These are phyloP conservation scores for Lamellibrachia satsuma DNA, from an alignment of 2,888 invertebrate genomes.

Conservation along the genomic window DNA sequence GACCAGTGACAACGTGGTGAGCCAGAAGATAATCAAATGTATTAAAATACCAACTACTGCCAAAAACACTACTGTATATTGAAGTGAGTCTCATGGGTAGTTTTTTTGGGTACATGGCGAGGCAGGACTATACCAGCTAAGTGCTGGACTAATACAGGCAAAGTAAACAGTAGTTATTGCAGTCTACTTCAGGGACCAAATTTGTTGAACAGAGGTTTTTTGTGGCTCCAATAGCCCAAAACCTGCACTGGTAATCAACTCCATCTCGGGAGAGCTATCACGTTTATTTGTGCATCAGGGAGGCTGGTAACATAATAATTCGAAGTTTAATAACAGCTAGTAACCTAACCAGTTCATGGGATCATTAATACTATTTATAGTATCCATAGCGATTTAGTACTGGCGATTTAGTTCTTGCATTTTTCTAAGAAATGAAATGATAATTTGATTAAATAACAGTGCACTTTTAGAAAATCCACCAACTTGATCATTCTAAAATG, in stretches of 20 bases:
- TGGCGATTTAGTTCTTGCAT: neutral
- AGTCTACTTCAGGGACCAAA: neutral
- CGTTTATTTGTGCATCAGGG: neutral
- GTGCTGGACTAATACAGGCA: neutral
- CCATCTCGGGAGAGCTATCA: neutral
- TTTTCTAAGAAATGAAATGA: no score
- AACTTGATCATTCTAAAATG: no score
- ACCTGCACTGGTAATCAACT: neutral
- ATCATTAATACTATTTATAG: slow-evolving; percentile 17
- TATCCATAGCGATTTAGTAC: neutral
- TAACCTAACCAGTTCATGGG: slow-evolving; percentile 12
- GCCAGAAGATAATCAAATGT: neutral
- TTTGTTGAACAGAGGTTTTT: neutral
- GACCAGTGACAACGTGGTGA: neutral
- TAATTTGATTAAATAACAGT: no score
- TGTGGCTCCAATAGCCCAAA: neutral
- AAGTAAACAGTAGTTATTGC: neutral
- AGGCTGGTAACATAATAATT: slow-evolving; percentile 4
- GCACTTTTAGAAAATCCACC: no score
- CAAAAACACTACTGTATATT: neutral
- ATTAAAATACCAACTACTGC: neutral
- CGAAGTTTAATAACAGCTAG: neutral
- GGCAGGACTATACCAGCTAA: neutral
- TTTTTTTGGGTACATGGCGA: neutral
- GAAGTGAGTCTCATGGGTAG: neutral